Base-by-base conservation (phyloP, 1,140 invertebrate genomes). In the Myzus persicae region DNA sequence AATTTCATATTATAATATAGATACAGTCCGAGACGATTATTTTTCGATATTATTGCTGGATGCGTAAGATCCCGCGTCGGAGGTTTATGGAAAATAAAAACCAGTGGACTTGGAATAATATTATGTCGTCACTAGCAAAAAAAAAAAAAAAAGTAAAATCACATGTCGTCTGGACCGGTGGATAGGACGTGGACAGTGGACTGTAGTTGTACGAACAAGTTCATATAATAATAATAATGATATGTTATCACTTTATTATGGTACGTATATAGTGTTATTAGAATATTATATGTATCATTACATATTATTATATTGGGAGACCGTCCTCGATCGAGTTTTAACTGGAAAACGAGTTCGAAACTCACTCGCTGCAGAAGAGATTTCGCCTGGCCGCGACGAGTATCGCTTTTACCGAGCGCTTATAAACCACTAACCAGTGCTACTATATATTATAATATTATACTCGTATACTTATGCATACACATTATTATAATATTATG, bases 311-410 rank as follows among this genome's bases (percentile, higher is more conserved):
- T 7, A 54, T 22, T 24, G n/a, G 42, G 22, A 48, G 31, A 81
- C 67, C 67, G 31, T 46, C 9, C 24, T 54, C 88, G 88, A 59
- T 90, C 88, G 46, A 89, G 87, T 90, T 59, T 90, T 81, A 48
- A 81, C 81, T 81, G 67, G 42, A 76, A 46, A 81, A 91, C 90
- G 67, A 81, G 90, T 91, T 91, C 88, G 51, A 54, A 90, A 90
- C 88, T 38, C 42, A 90, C 26, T 59, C 36, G 51, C 24, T 4
- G 54, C 59, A 14, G 31, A n/a, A 76, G 42, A 88, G 42, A 88
- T 88, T 88, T 88, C 85, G 85, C 85, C 31, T 44, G 85, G 14
- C 84, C 44, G 5, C 85, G 18, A 85, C 84, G 44, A 88, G 26
- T 38, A 9, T 40, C 22, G 82, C 38, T 84, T 42, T 84, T 84